Base-by-base conservation (phyloP, 1,140 invertebrate species). In the Trachelipus rathkii region DNA sequence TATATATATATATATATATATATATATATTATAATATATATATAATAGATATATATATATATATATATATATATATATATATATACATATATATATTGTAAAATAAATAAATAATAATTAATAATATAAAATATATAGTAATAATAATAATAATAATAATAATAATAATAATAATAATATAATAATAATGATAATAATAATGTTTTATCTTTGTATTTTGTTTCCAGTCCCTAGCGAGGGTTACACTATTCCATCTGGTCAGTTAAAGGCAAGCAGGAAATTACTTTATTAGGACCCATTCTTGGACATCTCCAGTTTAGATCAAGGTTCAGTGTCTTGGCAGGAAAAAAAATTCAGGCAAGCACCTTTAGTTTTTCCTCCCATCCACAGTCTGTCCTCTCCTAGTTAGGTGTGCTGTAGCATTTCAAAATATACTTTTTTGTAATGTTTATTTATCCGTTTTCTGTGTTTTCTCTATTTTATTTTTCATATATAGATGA, bases 241-340 rank as follows among this genome's bases (percentile, higher is more conserved):
- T 15, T 19, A 60, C 11, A 19, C 2, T 19, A 15, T 60, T 60
- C 11, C 11, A 60, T 19, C 50, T 60, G 50, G 50, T 19, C 50
- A 60, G 19, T 19, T 60, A 15, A 60, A 19, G 19, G 50, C 11
- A n/a, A n/a, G 80, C 80, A 44, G 10, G 91, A 19, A 89, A 89
- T 60, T 92, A 90, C 84, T 85, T n/a, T 92, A 67, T 83, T 93
- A 66, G 91, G 92, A 21, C 91, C 91, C 50, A 86, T 89, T 78
- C 85, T 92, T 71, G 91, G 91, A 0, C 88, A 71, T 92, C 91
- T 78, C 92, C 92, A 44, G 92, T 93, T 0, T n/a, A 89, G 89
- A 82, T 92, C 91, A 84, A 92, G 83, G 89, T 92, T 3, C 92
- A 93, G 81, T 93, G 91, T 87, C 85, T 94, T 74, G 91, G 91